Base-by-base conservation (phyloP, 2,113 vertebrate species). In the Speoplatyrhinus poulsoni region DNA sequence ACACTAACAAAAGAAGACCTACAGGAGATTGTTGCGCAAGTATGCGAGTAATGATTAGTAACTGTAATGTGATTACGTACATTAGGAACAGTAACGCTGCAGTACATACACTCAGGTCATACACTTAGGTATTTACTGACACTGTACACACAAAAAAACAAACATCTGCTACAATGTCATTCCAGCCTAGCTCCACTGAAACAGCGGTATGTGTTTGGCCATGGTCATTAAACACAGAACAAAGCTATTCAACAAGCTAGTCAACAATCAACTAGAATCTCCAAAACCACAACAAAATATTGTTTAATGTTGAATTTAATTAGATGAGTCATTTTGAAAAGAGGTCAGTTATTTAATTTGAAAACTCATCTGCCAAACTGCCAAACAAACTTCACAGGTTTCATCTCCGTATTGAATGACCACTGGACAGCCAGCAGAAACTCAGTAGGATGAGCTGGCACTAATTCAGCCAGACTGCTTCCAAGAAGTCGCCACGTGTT, bases 401-500 rank as follows among this genome's bases (percentile, higher is more conserved):
- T 69, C 72, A 74, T 76, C 62, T 80, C 64, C 63, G 65, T 52
- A 67, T 68, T 72, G 74, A 81, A 67, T 69, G 58, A 64, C 62
- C 74, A 79, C 73, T 70, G 73, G 75, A 52, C 68, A 82, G 81
- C 72, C 62, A 68, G 63, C 26, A 52, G 73, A 73, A 75, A 66
- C 79, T 87, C 69, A 65, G 16, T 6, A 79, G 66, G 60, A 76
- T 6, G 49, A 15, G 78, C 62, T 86, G 79, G 82, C 80, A 70
- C 13, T 60, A 36, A 16, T 71, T 77, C 82, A 70, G 61, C 72
- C 41, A 72, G 53, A 41, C 70, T 7, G 62, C 68, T 78, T 81
- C 80, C 74, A 75, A 64, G 72, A 81, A 70, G 75, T 82, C 75
- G 68, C 71, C 73, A 74, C 76, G 78, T 70, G 71, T 86, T 83